Percentiles rank a stretch among this genome's conserved stretches.
These are phyloP conservation scores for Trichoplax adhaerens DNA, from an alignment of 37 sponge, comb jelly and placozoan species.

Conservation along the genomic window DNA sequence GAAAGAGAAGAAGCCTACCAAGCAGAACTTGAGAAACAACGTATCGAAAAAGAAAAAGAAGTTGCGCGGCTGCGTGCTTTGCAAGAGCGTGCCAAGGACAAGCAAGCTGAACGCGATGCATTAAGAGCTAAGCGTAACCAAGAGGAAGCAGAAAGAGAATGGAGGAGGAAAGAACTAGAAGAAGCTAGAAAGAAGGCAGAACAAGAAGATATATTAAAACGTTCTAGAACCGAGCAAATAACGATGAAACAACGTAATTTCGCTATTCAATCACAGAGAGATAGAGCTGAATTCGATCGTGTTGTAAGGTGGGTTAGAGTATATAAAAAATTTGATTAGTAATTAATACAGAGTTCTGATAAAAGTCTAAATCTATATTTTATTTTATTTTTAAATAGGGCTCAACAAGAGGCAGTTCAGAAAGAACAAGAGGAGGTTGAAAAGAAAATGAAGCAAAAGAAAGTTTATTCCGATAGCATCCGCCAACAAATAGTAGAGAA, in stretches of 20 bases:
- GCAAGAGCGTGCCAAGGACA: slow-evolving; percentile 95
- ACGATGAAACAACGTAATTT: slow-evolving; percentile 23
- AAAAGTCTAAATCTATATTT: background rate
- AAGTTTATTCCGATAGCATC: slow-evolving; percentile 53
- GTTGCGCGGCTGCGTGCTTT: slow-evolving; percentile 77
- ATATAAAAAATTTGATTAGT: no score
- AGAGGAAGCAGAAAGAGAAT: slow-evolving; percentile 86
- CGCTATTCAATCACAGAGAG: slow-evolving; percentile 52
- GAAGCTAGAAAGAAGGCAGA: slow-evolving; percentile 68
- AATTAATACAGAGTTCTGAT: background rate
- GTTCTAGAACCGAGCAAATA: slow-evolving; percentile 55
- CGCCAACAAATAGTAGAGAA: slow-evolving; percentile 72
- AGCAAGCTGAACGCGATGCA: slow-evolving; percentile 92
- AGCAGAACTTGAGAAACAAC: slow-evolving; percentile 65
- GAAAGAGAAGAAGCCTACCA: slow-evolving; percentile 64
- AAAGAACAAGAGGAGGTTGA: slow-evolving; percentile 37
- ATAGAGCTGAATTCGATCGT: slow-evolving; percentile 85
- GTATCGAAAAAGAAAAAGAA: slow-evolving; percentile 89
- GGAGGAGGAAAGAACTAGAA: slow-evolving; percentile 84
- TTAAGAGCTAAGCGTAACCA: slow-evolving; percentile 86
- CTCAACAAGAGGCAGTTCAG: slow-evolving; percentile 44
- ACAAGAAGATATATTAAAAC: slow-evolving; percentile 6
- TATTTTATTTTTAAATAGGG: slow-evolving; percentile 14
- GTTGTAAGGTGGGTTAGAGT: slow-evolving; percentile 41
- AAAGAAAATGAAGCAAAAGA: slow-evolving; percentile 2